Evolutionary conservation across 2,888 invertebrate genomes (phyloP), one percentile per base, ranked within the genome.

Genomic region (Coenonympha glycerion): DNA sequence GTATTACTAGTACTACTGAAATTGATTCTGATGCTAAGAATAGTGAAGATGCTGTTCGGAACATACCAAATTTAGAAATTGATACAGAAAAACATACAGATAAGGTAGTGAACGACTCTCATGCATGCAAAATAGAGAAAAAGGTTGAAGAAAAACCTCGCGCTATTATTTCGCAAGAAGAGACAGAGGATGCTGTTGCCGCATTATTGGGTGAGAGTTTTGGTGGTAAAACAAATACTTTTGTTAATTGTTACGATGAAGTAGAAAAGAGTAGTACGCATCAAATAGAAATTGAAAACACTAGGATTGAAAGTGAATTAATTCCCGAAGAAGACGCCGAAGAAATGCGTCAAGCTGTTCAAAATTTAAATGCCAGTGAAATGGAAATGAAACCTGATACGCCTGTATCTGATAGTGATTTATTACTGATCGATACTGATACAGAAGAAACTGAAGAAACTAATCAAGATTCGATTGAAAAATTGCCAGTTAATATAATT

Each of bases 151-250:
- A 94, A 66, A 95, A 94, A 68, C 93, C 93, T 0, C 89, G 95
- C 40, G 93, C 93, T 6, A 89, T 93, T 0, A 96, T 96, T 65
- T 96, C 95, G 0, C 96, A 96, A 77, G 96, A 96, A 82, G 96
- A 96, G 80, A 96, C 96, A 0, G 96, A 95, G 76, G 95, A 95
- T 73, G 96, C 96, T 0, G 96, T 96, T 0, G 95, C 95, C 6
- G 95, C 96, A 1, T 80, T 96, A 21, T 79, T 96, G 47, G 95
- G 94, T 19, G 95, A 95, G 76, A 95, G 95, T 60, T 95, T 96
- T 68, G 93, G 94, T 1, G 92, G 90, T 11, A 89, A 86, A 65
- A 76, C 74, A 42, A 86, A 87, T 49, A 70, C 81, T 8, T 92
- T 91, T 73, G 82, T 84, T 31, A 89, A 86, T 64, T 88, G 88